These are phyloP conservation scores for Pseudoatta argentina DNA, from an alignment of 1,140 invertebrate genomes.

Conservation along the genomic window DNA sequence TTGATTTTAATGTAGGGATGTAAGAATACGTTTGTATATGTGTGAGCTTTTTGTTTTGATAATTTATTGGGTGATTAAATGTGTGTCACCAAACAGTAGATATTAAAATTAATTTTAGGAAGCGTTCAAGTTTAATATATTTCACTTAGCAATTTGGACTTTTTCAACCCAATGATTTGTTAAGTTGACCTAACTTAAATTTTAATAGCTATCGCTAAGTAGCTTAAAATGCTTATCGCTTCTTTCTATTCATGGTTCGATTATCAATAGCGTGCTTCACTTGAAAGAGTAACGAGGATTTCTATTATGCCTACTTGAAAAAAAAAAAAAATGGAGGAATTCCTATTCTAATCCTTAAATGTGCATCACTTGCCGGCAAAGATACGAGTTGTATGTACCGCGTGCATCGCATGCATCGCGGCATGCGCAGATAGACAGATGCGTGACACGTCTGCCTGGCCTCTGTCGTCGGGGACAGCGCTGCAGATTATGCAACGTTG, in stretches of 20 bases:
- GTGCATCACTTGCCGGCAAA: slow-evolving; percentile 7
- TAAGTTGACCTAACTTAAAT: too few relatives aligned
- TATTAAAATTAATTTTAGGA: too few relatives aligned
- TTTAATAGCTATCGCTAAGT: too few relatives aligned
- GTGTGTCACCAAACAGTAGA: too few relatives aligned
- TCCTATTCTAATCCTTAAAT: slow-evolving; percentile 35
- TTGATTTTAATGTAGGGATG: too few relatives aligned
- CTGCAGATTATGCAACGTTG: slow-evolving; percentile 80
- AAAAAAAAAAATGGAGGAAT: slow-evolving; percentile 11
- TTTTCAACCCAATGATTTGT: too few relatives aligned
- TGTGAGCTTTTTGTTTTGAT: too few relatives aligned
- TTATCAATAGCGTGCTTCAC: background rate
- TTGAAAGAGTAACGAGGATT: background rate
- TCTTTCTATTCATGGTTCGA: background rate
- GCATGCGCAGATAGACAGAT: slow-evolving; percentile 78
- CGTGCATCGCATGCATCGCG: slow-evolving; percentile 7
- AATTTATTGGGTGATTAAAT: too few relatives aligned
- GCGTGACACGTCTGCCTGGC: slow-evolving; percentile 79
- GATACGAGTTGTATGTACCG: slow-evolving; percentile 13
- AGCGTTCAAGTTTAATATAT: too few relatives aligned
- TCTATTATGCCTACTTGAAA: background rate
- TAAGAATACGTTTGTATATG: too few relatives aligned
- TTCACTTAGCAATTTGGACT: too few relatives aligned
- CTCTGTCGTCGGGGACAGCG: slow-evolving; percentile 69
- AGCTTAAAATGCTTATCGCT: too few relatives aligned